A percentile compares a stretch with the other conserved stretches of the same genome.
Evolutionary conservation across 2,888 invertebrate species (phyloP).

Genomic region (Andrena camellia): DNA sequence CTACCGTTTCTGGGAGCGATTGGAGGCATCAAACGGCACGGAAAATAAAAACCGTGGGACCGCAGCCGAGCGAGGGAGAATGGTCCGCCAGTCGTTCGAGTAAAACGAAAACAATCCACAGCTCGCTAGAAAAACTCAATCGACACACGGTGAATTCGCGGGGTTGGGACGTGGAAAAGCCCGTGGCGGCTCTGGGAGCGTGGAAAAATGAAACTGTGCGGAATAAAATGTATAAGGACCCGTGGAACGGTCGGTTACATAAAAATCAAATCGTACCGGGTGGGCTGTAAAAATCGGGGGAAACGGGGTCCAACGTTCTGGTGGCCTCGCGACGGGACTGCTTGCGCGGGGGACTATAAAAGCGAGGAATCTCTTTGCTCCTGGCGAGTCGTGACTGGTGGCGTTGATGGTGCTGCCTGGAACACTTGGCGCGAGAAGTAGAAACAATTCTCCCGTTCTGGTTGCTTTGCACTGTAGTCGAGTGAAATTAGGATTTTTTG

Average conservation of each 20-base stretch:
- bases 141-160: slow-evolving; percentile 14
- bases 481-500: not conserved
- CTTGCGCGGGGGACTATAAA: not conserved
- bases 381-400: too few relatives aligned
- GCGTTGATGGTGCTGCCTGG: too few relatives aligned
- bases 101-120: slow-evolving; percentile 43
- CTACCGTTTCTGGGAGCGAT: not conserved
- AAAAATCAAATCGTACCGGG: slow-evolving; percentile 5
- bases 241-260: not conserved
- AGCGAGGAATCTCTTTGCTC: not conserved
- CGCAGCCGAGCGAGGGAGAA: not conserved
- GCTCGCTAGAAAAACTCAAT: slow-evolving; percentile 25
- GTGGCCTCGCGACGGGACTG: not conserved
- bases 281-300: slow-evolving; percentile 17
- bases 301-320: slow-evolving; percentile 12
- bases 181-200: not conserved
- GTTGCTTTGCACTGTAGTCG: slow-evolving; percentile 35
- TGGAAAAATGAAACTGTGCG: slow-evolving; percentile 18
- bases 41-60: slow-evolving; percentile 34
- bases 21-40: not conserved
- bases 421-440: not conserved
- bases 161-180: not conserved
- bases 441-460: not conserved
- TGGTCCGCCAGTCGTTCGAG: not conserved
- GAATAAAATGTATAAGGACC: slow-evolving; percentile 22